phyloP scores from a whole-genome alignment of 2,113 vertebrate species.

The Ciconia boyciana region DNA sequence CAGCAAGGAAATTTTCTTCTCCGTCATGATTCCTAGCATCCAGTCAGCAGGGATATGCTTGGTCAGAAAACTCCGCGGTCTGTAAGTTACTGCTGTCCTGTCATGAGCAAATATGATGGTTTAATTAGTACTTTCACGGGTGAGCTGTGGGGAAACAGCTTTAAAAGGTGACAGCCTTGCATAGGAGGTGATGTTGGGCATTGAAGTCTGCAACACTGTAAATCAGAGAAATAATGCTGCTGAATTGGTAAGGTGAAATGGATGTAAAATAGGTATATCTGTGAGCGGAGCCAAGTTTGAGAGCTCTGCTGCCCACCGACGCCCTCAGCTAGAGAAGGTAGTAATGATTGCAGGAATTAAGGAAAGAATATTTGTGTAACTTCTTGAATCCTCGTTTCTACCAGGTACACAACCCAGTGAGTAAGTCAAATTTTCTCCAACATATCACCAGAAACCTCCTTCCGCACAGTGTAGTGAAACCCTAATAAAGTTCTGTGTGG shows the following conservation, averaged over 20 bases:
- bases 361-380: background rate
- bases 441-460: background rate
- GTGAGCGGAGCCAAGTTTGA: background rate
- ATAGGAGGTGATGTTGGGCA: background rate
- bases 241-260: fast-evolving
- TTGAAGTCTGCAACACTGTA: background rate
- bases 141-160: background rate
- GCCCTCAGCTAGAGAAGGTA: background rate
- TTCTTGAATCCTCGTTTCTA: background rate
- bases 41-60: background rate
- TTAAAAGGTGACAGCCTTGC: background rate
- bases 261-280: background rate
- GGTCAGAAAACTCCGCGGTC: background rate
- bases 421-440: background rate
- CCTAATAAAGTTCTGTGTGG: background rate
- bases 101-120: background rate
- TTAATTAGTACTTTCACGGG: background rate
- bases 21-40: background rate
- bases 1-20: background rate
- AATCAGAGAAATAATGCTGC: background rate
- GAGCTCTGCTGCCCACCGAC: background rate
- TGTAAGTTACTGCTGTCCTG: background rate
- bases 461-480: fast-evolving
- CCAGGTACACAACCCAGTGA: background rate
- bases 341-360: background rate